A percentile compares a stretch with the other conserved stretches of the same genome.
These are phyloP conservation scores for Prinia subflava DNA, from an alignment of 2,113 vertebrate species.

Conservation along the genomic window DNA sequence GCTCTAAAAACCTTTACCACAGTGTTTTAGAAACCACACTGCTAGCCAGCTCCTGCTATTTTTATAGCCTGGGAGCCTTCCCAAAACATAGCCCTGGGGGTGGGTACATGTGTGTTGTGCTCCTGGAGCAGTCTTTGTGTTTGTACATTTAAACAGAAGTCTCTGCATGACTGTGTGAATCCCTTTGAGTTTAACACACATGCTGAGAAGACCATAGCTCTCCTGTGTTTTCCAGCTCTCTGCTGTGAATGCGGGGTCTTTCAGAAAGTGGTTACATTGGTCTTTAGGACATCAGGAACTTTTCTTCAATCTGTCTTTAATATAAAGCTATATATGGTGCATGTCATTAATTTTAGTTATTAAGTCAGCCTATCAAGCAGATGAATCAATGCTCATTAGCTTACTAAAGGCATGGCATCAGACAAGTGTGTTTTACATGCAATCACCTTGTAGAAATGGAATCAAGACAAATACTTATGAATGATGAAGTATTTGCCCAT, in stretches of 20 bases:
- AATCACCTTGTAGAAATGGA: background rate
- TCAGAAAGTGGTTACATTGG: background rate
- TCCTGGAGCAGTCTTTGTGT: background rate
- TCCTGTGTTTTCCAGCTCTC: background rate
- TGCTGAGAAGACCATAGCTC: background rate
- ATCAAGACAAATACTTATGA: background rate
- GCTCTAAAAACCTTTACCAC: background rate
- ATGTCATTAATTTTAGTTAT: background rate
- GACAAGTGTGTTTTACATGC: background rate
- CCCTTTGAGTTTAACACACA: background rate
- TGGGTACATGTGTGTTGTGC: accelerated
- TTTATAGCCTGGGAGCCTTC: background rate
- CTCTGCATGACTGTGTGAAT: background rate
- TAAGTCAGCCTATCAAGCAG: background rate
- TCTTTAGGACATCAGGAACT: background rate
- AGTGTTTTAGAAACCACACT: background rate
- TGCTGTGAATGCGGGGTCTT: background rate
- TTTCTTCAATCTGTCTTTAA: background rate
- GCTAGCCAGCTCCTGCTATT: background rate
- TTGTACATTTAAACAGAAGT: background rate
- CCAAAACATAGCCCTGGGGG: background rate
- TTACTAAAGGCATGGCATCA: background rate
- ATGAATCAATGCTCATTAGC: background rate
- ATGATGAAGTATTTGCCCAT: background rate
- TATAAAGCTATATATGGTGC: background rate